phyloP scores from a whole-genome alignment of 37 sponge, comb jelly and placozoan species.

The Diacarnus erythraeanus region DNA sequence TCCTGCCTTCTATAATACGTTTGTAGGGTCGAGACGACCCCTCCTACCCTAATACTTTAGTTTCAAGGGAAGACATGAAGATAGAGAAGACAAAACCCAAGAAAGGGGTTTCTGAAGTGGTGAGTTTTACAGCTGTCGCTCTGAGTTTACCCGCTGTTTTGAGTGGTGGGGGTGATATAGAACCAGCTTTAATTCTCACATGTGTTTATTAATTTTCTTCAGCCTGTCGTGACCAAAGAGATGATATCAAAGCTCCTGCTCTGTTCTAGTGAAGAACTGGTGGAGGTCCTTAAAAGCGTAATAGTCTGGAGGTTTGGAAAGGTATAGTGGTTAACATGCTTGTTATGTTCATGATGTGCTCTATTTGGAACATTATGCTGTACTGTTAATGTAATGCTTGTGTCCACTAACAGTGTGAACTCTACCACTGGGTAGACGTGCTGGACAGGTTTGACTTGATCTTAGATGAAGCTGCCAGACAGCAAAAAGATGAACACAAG shows the following conservation, averaged over 20 bases:
- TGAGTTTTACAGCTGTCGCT: conserved; percentile 38
- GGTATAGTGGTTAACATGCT: conserved; percentile 29
- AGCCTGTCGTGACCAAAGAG: conserved; percentile 77
- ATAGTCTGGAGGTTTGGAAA: conserved; percentile 88
- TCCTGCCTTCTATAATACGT: no score
- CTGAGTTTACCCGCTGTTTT: neutral
- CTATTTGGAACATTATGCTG: conserved; percentile 17
- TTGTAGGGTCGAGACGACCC: no score
- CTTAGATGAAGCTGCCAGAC: conserved; percentile 58
- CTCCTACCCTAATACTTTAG: neutral
- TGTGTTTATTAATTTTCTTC: neutral
- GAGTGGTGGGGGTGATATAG: neutral
- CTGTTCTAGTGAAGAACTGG: conserved; percentile 63
- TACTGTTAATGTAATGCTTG: neutral
- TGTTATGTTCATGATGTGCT: conserved; percentile 3
- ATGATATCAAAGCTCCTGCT: conserved; percentile 54
- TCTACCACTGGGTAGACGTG: conserved; percentile 97
- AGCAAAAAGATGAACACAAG: conserved; percentile 21
- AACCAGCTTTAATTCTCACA: neutral
- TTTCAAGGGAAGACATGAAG: conserved; percentile 49
- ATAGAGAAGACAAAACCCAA: conserved; percentile 82
- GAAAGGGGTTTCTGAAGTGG: conserved; percentile 73
- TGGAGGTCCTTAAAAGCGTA: conserved; percentile 42
- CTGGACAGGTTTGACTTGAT: conserved; percentile 91
- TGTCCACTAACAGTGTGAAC: conserved; percentile 75